These are phyloP conservation scores for Australoheros facetus DNA, from an alignment of 2,797 vertebrate species.

Conservation along the genomic window DNA sequence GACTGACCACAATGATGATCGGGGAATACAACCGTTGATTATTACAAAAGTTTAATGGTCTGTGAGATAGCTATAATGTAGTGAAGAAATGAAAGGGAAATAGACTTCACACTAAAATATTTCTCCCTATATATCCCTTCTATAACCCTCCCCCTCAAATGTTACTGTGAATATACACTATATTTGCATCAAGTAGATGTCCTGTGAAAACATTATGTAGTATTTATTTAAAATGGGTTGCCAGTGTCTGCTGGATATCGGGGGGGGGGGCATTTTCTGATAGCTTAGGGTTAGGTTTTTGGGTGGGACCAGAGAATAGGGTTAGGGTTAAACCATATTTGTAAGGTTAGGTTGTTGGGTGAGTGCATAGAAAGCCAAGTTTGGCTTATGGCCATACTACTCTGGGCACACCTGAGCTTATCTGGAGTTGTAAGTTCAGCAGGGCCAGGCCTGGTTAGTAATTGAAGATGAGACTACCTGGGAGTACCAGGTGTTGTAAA, in stretches of 20 bases:
- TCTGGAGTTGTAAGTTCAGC: not conserved
- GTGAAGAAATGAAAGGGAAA: constrained; percentile 42
- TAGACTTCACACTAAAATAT: constrained; percentile 13
- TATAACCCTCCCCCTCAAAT: constrained; percentile 3
- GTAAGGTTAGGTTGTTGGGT: too few relatives aligned
- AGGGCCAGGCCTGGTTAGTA: not conserved
- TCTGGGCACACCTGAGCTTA: not conserved
- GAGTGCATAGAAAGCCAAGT: not conserved
- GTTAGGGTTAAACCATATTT: too few relatives aligned
- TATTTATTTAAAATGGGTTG: too few relatives aligned
- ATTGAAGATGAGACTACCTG: not conserved
- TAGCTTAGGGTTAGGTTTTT: too few relatives aligned
- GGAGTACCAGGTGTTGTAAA: not conserved
- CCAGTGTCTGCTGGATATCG: too few relatives aligned
- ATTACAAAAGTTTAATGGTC: constrained; percentile 48
- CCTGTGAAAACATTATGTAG: too few relatives aligned
- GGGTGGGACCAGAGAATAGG: too few relatives aligned
- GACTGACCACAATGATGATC: constrained; percentile 3
- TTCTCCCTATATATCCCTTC: not conserved
- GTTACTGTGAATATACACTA: constrained; percentile 1
- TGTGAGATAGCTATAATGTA: constrained; percentile 48
- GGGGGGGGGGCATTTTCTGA: too few relatives aligned
- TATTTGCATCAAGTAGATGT: too few relatives aligned
- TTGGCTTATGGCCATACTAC: not conserved
- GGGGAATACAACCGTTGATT: constrained; percentile 17